A percentile compares a stretch with the other conserved stretches of the same genome.
Conservation (phyloP, 35 echinoderm and acorn worm species). For the Hemicentrotus pulcherrimus region DNA sequence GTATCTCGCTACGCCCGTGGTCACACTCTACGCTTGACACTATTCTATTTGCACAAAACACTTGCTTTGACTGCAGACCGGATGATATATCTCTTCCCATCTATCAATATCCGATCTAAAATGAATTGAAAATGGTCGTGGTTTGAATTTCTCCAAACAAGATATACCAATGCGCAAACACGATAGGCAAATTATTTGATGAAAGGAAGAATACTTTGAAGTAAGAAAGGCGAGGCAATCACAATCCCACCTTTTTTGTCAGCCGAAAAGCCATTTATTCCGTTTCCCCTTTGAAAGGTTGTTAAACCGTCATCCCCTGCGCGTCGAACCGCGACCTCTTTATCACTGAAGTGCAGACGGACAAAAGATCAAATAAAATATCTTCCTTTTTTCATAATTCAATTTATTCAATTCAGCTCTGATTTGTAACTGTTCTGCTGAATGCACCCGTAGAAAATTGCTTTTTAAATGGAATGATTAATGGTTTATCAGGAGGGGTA, state of each 20-base stretch:
- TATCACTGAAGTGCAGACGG: neutral
- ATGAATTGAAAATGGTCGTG: neutral
- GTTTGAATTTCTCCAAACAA: neutral
- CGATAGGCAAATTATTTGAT: constrained; percentile 13
- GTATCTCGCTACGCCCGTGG: too few species aligned
- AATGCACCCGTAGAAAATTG: neutral
- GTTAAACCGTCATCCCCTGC: neutral
- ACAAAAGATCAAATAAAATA: constrained; percentile 7
- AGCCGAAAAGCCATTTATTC: constrained; percentile 11
- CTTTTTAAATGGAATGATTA: neutral
- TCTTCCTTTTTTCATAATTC: constrained; percentile 11
- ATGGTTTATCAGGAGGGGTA: neutral
- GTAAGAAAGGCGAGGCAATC: neutral
- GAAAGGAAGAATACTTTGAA: neutral
- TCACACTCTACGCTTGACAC: neutral
- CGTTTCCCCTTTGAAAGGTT: neutral
- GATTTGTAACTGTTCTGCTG: neutral
- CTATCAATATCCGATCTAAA: neutral
- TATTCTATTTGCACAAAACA: neutral
- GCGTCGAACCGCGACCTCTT: neutral
- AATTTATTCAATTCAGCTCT: neutral
- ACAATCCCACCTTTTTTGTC: neutral
- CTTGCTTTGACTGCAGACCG: neutral
- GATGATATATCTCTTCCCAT: constrained; percentile 1
- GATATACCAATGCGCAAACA: constrained; percentile 9